Conservation (phyloP, 2,888 invertebrate genomes). For the Napeogenes sylphis region DNA sequence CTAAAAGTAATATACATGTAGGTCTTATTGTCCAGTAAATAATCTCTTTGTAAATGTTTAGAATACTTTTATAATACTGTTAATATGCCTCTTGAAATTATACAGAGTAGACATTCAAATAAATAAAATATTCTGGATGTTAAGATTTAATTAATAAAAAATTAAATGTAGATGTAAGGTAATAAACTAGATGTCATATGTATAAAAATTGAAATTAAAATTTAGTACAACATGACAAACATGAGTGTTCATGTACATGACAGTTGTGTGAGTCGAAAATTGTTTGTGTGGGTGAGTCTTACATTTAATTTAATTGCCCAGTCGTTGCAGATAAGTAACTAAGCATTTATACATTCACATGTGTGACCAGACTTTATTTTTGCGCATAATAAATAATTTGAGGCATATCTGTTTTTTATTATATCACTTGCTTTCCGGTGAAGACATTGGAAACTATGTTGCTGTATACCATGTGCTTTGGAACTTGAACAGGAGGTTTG, state of each 20-base stretch:
- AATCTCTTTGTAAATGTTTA: background rate
- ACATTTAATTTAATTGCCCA: slow-evolving; percentile 34
- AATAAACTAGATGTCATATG: too few species aligned
- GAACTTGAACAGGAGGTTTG: slow-evolving; percentile 57
- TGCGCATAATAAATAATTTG: slow-evolving; percentile 64
- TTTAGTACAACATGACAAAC: too few species aligned
- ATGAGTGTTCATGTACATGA: background rate
- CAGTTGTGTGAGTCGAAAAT: slow-evolving; percentile 35
- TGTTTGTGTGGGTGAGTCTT: slow-evolving; percentile 34
- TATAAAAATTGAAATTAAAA: too few species aligned
- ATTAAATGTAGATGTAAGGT: too few species aligned
- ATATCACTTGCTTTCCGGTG: slow-evolving; percentile 56
- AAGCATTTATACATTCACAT: slow-evolving; percentile 65
- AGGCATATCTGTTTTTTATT: slow-evolving; percentile 41
- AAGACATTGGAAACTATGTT: slow-evolving; percentile 62
- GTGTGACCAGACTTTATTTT: slow-evolving; percentile 62
- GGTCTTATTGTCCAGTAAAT: background rate
- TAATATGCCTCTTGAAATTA: background rate
- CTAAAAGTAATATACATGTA: too few species aligned
- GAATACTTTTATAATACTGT: background rate
- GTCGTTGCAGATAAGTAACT: slow-evolving; percentile 50
- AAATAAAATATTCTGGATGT: background rate
- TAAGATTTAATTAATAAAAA: too few species aligned
- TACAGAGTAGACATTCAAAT: background rate
- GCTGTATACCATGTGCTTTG: slow-evolving; percentile 61